A percentile compares a stretch with the other conserved stretches of the same genome.
These are phyloP conservation scores for Lobophora halterata DNA, from an alignment of 2,888 invertebrate genomes.

Conservation along the genomic window DNA sequence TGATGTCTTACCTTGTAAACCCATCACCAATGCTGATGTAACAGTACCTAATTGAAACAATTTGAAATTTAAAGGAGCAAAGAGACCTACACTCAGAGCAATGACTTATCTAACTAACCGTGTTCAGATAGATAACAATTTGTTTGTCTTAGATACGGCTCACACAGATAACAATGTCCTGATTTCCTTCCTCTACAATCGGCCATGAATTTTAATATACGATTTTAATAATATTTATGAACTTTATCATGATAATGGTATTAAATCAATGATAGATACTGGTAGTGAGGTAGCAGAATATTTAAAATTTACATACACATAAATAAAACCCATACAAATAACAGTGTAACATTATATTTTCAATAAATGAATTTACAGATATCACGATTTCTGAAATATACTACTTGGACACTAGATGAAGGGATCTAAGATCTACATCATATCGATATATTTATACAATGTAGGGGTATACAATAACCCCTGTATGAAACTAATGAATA, in stretches of 20 bases:
- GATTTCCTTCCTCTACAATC: slow-evolving; percentile 34
- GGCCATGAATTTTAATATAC: slow-evolving; percentile 15
- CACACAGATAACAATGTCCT: slow-evolving; percentile 42
- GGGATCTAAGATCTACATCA: slow-evolving; percentile 35
- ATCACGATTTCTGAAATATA: slow-evolving; percentile 61
- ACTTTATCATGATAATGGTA: slow-evolving; percentile 7
- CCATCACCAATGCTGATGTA: slow-evolving; percentile 71
- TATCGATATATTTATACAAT: slow-evolving; percentile 26
- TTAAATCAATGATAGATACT: slow-evolving; percentile 5
- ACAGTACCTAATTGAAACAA: slow-evolving; percentile 45
- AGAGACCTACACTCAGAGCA: slow-evolving; percentile 36
- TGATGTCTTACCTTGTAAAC: slow-evolving; percentile 63
- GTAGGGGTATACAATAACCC: slow-evolving; percentile 26
- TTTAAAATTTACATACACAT: slow-evolving; percentile 41
- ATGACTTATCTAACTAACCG: slow-evolving; percentile 40
- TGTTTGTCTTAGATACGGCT: slow-evolving; percentile 53
- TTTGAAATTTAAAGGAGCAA: slow-evolving; percentile 34
- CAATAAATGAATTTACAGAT: slow-evolving; percentile 73
- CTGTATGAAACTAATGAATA: slow-evolving; percentile 26
- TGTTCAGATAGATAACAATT: slow-evolving; percentile 40
- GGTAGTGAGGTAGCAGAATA: slow-evolving; percentile 17
- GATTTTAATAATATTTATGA: slow-evolving; percentile 5
- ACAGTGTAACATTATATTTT: slow-evolving; percentile 78
- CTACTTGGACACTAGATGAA: slow-evolving; percentile 46
- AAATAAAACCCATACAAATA: slow-evolving; percentile 73